phyloP scores from a whole-genome alignment of 2,888 invertebrate genomes.

The Nebria salina region DNA sequence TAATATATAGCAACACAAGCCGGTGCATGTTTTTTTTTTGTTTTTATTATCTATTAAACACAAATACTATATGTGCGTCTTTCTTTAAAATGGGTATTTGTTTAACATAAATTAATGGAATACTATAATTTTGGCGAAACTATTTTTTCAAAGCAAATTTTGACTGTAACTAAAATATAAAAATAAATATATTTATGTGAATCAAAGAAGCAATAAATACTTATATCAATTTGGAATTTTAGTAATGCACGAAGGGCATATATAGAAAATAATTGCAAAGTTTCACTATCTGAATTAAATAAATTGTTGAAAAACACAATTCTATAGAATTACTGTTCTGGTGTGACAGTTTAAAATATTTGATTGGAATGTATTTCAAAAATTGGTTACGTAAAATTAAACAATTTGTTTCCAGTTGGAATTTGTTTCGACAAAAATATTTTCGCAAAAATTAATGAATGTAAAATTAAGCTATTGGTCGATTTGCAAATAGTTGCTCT shows the following conservation, averaged over 20 bases:
- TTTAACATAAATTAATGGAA: background rate
- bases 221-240: background rate
- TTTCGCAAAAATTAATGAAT: background rate
- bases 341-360: background rate
- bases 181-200: no score
- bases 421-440: background rate
- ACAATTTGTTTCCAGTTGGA: background rate
- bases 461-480: conserved; percentile 64
- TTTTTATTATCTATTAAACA: conserved; percentile 6
- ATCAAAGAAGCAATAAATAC: no score
- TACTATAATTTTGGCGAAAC: background rate
- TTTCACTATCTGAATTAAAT: no score
- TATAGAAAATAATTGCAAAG: no score
- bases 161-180: background rate
- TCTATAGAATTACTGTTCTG: no score
- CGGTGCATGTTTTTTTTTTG: conserved; percentile 30
- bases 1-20: conserved; percentile 28
- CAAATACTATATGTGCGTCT: conserved; percentile 14
- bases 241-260: background rate
- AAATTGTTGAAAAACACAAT: no score
- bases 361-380: background rate
- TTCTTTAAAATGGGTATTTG: background rate
- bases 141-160: background rate
- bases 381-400: background rate
- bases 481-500: conserved; percentile 78